Base-by-base conservation (phyloP, 64 coral and sea anemone species). In the Acropora yongei region DNA sequence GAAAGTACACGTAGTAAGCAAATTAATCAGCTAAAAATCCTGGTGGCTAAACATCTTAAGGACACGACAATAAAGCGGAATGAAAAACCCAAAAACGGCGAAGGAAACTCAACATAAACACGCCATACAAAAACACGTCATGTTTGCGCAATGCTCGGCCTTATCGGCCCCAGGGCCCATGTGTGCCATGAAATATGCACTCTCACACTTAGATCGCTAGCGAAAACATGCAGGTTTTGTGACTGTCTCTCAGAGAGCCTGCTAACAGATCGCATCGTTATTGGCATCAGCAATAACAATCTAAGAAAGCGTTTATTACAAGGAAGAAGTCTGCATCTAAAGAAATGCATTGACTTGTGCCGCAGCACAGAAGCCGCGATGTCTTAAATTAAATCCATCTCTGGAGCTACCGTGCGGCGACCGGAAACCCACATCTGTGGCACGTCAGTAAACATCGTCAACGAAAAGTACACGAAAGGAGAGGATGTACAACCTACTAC, bases 371-470 rank as follows among this genome's bases (percentile, higher is more conserved):
- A 86, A 86, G 60, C 83, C 8, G 83, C 83, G 47, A 43, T 41
- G 6, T 49, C 57, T 63, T 67, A 86, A 86, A 13, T 86, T 65
- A 83, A 83, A 60, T 49, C 46, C 39, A 83, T 83, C 40, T 58
- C 80, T 61, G 55, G 63, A 57, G 19, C 40, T 43, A 61, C 80
- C 5, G 55, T 10, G 57, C 53, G 8, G 41, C 53, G 80, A 57
- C 48, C 58, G 58, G 39, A 51, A 41, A 82, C 57, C 49, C 19
- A 39, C 49, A 53, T 60, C 43, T 78, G 90, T 78, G 90, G 90
- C 1, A 55, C 72, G 17, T 92, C 90, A 1, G 69, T 92, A 6
- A 92, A 92, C 47, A 65, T 75, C 44, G 44, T 92, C 57, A 84
- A 74, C 40, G 13, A 84, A 61, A 44, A 20, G 1, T 58, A 91